Conservation (phyloP, 23 tunicate species). For the Trididemnum nubilum region DNA sequence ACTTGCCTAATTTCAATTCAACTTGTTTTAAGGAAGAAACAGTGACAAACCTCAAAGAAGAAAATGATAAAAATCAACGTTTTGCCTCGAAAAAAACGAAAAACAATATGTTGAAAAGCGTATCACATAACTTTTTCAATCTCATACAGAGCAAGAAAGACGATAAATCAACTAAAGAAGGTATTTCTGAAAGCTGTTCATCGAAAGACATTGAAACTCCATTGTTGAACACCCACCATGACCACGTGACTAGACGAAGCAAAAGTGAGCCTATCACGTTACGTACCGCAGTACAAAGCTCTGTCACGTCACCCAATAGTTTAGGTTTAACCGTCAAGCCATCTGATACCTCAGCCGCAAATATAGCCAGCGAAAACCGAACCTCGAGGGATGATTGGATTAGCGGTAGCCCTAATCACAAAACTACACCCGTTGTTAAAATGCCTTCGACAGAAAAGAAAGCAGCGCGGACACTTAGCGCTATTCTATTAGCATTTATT, state of each 20-base stretch:
- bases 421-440: slow-evolving; percentile 1
- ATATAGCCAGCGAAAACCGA: not conserved
- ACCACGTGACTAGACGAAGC: not conserved
- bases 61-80: too few relatives aligned
- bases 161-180: not conserved
- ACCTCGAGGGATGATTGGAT: not conserved
- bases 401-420: not conserved
- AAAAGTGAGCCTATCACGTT: slow-evolving; percentile 9
- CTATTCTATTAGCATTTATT: slow-evolving; percentile 81
- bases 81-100: not conserved
- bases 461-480: slow-evolving; percentile 90
- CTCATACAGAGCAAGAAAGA: not conserved
- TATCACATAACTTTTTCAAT: not conserved
- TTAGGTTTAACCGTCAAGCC: not conserved
- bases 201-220: not conserved
- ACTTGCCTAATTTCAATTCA: too few relatives aligned
- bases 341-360: not conserved
- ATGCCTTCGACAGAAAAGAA: slow-evolving; percentile 83
- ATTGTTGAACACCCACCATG: not conserved
- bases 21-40: too few relatives aligned
- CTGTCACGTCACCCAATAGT: not conserved
- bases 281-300: not conserved
- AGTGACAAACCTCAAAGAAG: too few relatives aligned
- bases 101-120: not conserved
- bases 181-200: not conserved